Conservation (phyloP, 30 jellyfish, hydroid and myxozoan genomes). For the Catostylus mosaicus region DNA sequence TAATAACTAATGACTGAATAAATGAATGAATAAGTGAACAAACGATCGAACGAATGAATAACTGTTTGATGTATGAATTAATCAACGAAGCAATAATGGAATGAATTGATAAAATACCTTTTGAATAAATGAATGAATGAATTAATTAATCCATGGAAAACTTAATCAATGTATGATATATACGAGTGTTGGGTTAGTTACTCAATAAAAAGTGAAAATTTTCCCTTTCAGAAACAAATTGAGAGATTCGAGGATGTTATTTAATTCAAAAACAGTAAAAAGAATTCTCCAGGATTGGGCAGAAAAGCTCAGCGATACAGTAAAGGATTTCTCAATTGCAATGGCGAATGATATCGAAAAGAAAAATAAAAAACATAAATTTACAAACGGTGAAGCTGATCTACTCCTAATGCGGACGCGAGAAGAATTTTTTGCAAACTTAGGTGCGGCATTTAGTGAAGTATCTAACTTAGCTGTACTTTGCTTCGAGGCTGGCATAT, state of each 20-base stretch:
- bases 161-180: too few relatives aligned
- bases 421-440: slow-evolving; percentile 65
- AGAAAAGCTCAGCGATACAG: slow-evolving; percentile 44
- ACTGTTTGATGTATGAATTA: too few relatives aligned
- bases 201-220: too few relatives aligned
- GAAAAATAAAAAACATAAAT: slow-evolving; percentile 23
- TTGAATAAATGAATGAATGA: too few relatives aligned
- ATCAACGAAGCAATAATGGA: too few relatives aligned
- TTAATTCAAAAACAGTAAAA: slow-evolving; percentile 67
- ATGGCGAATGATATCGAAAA: slow-evolving; percentile 33
- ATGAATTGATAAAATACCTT: too few relatives aligned
- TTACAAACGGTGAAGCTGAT: slow-evolving; percentile 46
- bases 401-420: slow-evolving; percentile 52
- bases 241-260: slow-evolving; percentile 80
- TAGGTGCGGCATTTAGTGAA: slow-evolving; percentile 90
- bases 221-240: slow-evolving; percentile 68
- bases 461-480: slow-evolving; percentile 86
- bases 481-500: slow-evolving; percentile 81
- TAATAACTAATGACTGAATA: too few relatives aligned
- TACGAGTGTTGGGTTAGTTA: too few relatives aligned
- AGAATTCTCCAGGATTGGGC: slow-evolving; percentile 82
- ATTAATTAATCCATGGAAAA: too few relatives aligned
- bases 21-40: too few relatives aligned
- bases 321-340: slow-evolving; percentile 56
- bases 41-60: too few relatives aligned